Conservation (phyloP, 2,888 invertebrate species). For the Arrhopalites spinosus region DNA sequence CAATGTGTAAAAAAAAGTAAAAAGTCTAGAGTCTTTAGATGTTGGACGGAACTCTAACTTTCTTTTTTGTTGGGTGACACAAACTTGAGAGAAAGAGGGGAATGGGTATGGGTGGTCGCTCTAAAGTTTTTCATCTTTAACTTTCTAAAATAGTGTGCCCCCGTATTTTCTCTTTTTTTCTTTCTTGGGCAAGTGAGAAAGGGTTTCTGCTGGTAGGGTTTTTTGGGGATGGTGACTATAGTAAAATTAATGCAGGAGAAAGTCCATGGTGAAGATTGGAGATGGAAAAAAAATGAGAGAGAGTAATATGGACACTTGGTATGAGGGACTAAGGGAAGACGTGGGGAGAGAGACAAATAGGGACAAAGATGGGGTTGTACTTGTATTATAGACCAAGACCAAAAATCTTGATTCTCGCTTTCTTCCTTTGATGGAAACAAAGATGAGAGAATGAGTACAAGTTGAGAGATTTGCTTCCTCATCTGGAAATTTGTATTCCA, state of each 20-base stretch:
- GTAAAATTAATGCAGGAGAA: too few relatives aligned
- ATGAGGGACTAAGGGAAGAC: neutral
- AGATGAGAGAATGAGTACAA: neutral
- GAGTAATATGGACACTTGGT: neutral
- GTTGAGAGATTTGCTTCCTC: neutral
- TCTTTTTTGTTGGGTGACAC: too few relatives aligned
- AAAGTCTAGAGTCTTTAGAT: too few relatives aligned
- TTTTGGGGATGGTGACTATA: too few relatives aligned
- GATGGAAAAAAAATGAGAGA: too few relatives aligned
- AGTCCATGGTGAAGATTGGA: too few relatives aligned
- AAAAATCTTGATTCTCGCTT: too few relatives aligned
- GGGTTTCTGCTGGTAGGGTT: neutral
- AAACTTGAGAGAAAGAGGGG: too few relatives aligned
- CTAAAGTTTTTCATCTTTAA: neutral
- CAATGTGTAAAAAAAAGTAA: too few relatives aligned
- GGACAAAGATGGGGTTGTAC: neutral
- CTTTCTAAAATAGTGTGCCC: neutral
- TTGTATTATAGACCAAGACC: too few relatives aligned
- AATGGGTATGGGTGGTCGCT: neutral
- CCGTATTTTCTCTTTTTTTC: neutral
- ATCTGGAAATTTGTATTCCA: conserved; percentile 8
- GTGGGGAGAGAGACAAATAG: neutral
- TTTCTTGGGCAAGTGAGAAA: neutral
- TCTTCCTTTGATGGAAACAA: too few relatives aligned
- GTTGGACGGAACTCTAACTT: too few relatives aligned